Evolutionary conservation across 2,888 invertebrate species (phyloP).

Genomic region (Lasius platythorax): DNA sequence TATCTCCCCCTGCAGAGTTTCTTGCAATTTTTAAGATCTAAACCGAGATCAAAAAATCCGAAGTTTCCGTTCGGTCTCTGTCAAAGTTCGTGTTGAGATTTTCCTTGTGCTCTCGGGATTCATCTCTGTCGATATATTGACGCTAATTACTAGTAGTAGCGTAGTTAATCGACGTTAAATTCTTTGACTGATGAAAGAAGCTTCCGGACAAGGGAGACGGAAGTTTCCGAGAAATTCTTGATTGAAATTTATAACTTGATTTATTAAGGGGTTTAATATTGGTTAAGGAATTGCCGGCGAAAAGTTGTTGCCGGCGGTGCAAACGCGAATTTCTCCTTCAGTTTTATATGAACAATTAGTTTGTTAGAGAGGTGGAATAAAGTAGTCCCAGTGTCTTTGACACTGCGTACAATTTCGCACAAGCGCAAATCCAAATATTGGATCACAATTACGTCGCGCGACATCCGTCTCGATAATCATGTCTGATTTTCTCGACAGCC

Average conservation of each 20-base stretch:
- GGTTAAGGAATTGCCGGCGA: slow-evolving; percentile 45
- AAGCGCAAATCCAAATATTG: slow-evolving; percentile 33
- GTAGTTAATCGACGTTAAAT: slow-evolving; percentile 57
- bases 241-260: slow-evolving; percentile 58
- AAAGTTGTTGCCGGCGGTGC: slow-evolving; percentile 34
- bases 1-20: slow-evolving; percentile 17
- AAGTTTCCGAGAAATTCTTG: slow-evolving; percentile 50
- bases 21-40: slow-evolving; percentile 56
- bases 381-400: background rate
- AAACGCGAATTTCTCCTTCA: slow-evolving; percentile 33
- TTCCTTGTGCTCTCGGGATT: slow-evolving; percentile 41
- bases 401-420: background rate
- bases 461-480: slow-evolving; percentile 22
- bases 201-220: slow-evolving; percentile 1
- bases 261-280: slow-evolving; percentile 54
- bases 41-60: slow-evolving; percentile 54
- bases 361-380: background rate
- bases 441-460: slow-evolving; percentile 12
- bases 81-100: slow-evolving; percentile 54
- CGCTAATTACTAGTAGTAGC: slow-evolving; percentile 52
- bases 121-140: slow-evolving; percentile 56
- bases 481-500: background rate
- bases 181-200: slow-evolving; percentile 57
- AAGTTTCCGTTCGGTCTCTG: slow-evolving; percentile 53
- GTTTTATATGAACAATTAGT: slow-evolving; percentile 26